Base-by-base conservation (phyloP, 1,140 invertebrate genomes). In the Euwallacea similis region DNA sequence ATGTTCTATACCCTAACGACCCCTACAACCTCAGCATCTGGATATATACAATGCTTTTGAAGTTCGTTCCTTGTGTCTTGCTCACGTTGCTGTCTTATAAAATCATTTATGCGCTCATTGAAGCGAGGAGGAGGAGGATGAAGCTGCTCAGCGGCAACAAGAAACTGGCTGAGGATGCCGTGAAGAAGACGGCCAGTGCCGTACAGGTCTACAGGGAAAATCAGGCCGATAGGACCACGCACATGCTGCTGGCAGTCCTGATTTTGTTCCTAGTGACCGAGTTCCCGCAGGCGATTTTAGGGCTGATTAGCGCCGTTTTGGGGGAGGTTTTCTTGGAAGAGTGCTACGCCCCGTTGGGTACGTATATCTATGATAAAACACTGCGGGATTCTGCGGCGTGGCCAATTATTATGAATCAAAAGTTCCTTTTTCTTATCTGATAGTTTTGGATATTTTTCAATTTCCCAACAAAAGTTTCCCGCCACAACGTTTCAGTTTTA, bases 181-280 rank as follows among this genome's bases (percentile, higher is more conserved):
- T 33, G 21, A 21, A 42, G 44, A 54, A 11, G 7, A 65, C 58
- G 7, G 42, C 41, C 7, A 55, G 80, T 21, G 82, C 81, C n/a
- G 72, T 68, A 54, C 84, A 86, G 15, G 47, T 83, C 50, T 89
- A 88, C 73, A 89, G 89, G 71, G 88, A 90, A 66, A 86, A 87
- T 61, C 89, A 91, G 75, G 92, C 92, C 7, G 94, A 97, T 81
- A 87, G 93, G 15, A 98, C 96, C 0, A 99, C 96, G 0, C 86
- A 89, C 16, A 98, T 99, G 96, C 83, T 98, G 33, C 84, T 98
- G 11, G 94, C 95, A 0, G 91, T 99, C 0, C 86, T 98, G 0
- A 85, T 96, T 3, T 86, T 98, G 0, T 98, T 98, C 79, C 86
- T 98, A 0, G 86, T 92, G 13, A 93, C 92, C 0, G 92, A 93